Evolutionary conservation across 2,888 invertebrate genomes (phyloP).

Genomic region (Lymantria dispar): DNA sequence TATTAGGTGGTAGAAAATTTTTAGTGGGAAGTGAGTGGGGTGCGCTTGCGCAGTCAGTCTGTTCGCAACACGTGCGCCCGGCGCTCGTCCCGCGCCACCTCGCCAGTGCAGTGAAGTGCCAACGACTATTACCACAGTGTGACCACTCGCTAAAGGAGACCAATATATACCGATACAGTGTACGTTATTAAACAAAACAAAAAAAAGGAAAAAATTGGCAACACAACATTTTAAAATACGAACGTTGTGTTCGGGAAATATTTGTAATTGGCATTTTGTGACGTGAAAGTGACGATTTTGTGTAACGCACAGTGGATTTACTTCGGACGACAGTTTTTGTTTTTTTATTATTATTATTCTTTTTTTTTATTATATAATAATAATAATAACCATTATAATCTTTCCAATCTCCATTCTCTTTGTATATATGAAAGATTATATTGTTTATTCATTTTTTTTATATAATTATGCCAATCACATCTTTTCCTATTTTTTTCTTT

Average conservation of each 20-base stretch:
- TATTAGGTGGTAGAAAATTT: constrained; percentile 71
- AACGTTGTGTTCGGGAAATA: constrained; percentile 57
- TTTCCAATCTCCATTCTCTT: constrained; percentile 45
- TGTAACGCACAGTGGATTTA: constrained; percentile 66
- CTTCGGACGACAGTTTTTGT: constrained; percentile 60
- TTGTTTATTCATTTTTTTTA: constrained; percentile 45
- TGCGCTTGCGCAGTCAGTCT: constrained; percentile 76
- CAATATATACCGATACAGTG: constrained; percentile 49
- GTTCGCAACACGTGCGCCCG: constrained; percentile 64
- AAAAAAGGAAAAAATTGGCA: constrained; percentile 27
- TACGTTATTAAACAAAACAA: constrained; percentile 54
- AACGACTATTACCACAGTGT: constrained; percentile 49
- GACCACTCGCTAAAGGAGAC: constrained; percentile 43
- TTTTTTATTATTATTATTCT: constrained; percentile 35
- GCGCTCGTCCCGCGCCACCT: constrained; percentile 54
- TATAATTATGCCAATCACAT: constrained; percentile 80
- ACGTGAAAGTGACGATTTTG: constrained; percentile 67
- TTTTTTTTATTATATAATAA: constrained; percentile 29
- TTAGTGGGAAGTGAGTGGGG: constrained; percentile 81
- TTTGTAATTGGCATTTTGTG: constrained; percentile 81
- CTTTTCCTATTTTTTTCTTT: constrained; percentile 58
- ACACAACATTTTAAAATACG: constrained; percentile 39
- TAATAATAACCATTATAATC: constrained; percentile 33
- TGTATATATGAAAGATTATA: constrained; percentile 69
- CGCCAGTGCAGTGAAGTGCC: constrained; percentile 56